phyloP scores from a whole-genome alignment of 2,113 vertebrate genomes.

The Charina bottae region DNA sequence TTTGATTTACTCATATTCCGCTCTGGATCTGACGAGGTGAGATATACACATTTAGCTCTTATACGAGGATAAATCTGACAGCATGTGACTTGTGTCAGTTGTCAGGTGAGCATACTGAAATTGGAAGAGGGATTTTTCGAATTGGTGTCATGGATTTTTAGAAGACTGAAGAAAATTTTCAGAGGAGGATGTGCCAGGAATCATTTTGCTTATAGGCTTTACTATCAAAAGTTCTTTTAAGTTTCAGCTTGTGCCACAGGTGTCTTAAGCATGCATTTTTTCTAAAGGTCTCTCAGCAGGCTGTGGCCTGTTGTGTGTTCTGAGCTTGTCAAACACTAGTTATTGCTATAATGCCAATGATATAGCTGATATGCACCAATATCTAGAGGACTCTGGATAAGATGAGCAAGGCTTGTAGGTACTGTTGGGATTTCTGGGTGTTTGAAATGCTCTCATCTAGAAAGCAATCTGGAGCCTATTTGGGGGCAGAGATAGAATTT shows the following conservation, averaged over 20 bases:
- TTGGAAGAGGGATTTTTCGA: not conserved
- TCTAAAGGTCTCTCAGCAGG: not conserved
- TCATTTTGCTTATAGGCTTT: not conserved
- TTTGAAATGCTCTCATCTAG: not conserved
- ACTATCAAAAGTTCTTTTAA: not conserved
- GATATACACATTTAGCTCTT: conserved; percentile 4
- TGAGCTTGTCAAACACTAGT: not conserved
- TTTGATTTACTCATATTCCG: conserved; percentile 98
- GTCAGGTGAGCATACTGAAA: not conserved
- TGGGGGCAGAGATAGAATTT: not conserved
- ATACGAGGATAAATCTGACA: not conserved
- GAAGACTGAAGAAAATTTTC: not conserved
- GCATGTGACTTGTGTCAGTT: not conserved
- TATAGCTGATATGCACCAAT: not conserved
- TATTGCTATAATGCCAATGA: not conserved
- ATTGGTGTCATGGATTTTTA: not conserved
- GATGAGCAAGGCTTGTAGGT: not conserved
- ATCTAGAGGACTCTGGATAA: not conserved
- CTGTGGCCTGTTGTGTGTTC: not conserved
- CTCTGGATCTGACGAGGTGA: conserved; percentile 92
- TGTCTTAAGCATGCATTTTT: not conserved
- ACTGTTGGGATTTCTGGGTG: not conserved
- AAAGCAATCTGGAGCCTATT: not conserved
- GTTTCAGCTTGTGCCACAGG: not conserved
- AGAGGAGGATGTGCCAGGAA: not conserved